Evolutionary conservation across 2,888 invertebrate genomes (phyloP).

Genomic region (Exephanes ischioxanthus): DNA sequence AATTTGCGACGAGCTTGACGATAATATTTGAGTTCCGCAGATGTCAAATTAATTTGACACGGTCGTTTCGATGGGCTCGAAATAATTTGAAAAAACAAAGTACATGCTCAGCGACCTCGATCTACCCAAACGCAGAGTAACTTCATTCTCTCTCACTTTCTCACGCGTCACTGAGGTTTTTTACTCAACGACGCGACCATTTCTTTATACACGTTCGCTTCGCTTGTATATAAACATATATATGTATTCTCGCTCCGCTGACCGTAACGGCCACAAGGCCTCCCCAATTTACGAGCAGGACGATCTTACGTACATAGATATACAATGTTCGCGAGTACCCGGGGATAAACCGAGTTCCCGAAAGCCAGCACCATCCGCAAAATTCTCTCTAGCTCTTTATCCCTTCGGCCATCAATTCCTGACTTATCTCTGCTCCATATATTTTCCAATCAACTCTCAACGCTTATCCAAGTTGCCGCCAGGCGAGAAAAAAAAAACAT

Average conservation of each 20-base stretch:
- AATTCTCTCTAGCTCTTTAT: conserved; percentile 13
- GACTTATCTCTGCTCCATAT: conserved; percentile 14
- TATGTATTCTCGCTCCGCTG: conserved; percentile 26
- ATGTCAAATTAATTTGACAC: conserved; percentile 24
- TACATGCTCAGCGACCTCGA: background rate
- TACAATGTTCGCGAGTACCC: background rate
- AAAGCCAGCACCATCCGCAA: conserved; percentile 17
- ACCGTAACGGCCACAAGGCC: conserved; percentile 34
- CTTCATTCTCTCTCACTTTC: conserved; percentile 21
- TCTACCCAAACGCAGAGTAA: conserved; percentile 11
- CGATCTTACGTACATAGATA: conserved; percentile 10
- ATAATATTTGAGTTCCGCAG: background rate
- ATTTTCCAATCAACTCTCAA: background rate
- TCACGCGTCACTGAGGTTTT: conserved; percentile 10
- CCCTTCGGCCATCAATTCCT: conserved; percentile 12
- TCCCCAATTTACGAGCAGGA: conserved; percentile 33
- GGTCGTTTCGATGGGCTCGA: conserved; percentile 12
- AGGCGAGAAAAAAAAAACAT: background rate
- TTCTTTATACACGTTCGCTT: conserved; percentile 23
- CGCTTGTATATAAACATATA: conserved; percentile 1
- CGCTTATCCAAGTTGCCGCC: background rate
- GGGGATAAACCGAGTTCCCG: background rate
- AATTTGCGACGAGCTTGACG: background rate
- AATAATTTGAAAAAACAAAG: background rate
- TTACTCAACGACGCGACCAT: conserved; percentile 24